These are phyloP conservation scores for Sitta europaea DNA, from an alignment of 2,113 vertebrate species.

Conservation along the genomic window DNA sequence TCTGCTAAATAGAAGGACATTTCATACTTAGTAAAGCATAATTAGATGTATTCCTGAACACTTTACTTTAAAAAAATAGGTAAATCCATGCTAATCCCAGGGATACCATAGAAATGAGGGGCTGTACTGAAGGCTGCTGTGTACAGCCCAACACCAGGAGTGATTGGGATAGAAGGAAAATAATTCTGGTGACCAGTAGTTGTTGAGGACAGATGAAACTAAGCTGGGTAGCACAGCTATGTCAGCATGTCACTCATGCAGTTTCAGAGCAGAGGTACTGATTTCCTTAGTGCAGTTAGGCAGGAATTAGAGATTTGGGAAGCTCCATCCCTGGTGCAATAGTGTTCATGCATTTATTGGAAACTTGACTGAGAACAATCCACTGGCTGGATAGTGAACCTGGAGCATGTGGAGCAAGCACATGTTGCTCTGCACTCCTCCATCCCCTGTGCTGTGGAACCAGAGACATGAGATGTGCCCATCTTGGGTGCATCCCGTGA, in stretches of 20 bases:
- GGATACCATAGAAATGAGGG: background rate
- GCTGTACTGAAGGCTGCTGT: background rate
- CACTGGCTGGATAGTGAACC: background rate
- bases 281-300: background rate
- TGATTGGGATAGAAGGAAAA: background rate
- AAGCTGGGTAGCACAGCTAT: background rate
- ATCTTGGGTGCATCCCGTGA: background rate
- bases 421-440: fast-evolving
- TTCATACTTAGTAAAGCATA: slow-evolving; percentile 74
- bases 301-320: background rate
- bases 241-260: background rate
- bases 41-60: slow-evolving; percentile 66
- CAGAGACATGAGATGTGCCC: fast-evolving
- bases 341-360: background rate
- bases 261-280: background rate
- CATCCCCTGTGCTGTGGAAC: background rate
- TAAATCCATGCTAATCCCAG: background rate
- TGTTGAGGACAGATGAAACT: background rate
- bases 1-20: slow-evolving; percentile 78
- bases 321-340: background rate
- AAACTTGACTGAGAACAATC: background rate
- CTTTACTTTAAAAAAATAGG: slow-evolving; percentile 27
- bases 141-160: background rate
- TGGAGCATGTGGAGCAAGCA: background rate
- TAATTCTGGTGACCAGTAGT: background rate